Evolutionary conservation across 1,140 invertebrate genomes (phyloP), one percentile per base, ranked within the genome.

Genomic region (Drosophila obscura): DNA sequence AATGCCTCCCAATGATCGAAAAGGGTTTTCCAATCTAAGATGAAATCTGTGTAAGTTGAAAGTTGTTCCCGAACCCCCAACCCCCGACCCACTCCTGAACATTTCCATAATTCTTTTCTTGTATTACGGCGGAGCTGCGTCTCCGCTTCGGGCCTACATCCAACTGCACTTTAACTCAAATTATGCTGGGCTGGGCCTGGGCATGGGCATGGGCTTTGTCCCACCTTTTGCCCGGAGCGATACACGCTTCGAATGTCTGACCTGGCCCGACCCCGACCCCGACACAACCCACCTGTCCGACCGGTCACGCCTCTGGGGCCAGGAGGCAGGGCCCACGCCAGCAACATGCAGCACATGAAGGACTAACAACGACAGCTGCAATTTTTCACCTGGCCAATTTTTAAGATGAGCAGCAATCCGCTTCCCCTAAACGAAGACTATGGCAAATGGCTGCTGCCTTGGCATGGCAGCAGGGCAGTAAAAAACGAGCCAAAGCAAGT

Each of bases 301-400:
- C 35, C 35, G 35, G 35, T 11, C 9, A n/a, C 41, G 55, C 55
- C 67, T 50, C 26, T 35, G 65, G 58, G 65, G 58, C 57, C 7
- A 28, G 28, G 7, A 28, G 28, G 28, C 28, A 28, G 28, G 6
- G 28, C 28, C 28, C 31, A 31, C 8, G 31, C 31, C 61, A 13
- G 73, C 31, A 13, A 19, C 55, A 51, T 15, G 57, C 59, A 76
- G 57, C 59, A 76, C 57, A 52, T 24, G 74, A 28, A 52, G 61
- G 44, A 73, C 83, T 77, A 75, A 75, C 72, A 82, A 76, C 83
- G 78, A 84, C 88, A 90, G 88, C 88, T 90, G 88, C 88, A 90
- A 85, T 90, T 88, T 90, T 90, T 90, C 88, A 90, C 80, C 88
- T 90, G 88, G 83, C 53, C 80, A 89, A 84, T 88, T 88, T 88